Conservation (phyloP, 1,140 invertebrate genomes). For the Neelides sp. region DNA sequence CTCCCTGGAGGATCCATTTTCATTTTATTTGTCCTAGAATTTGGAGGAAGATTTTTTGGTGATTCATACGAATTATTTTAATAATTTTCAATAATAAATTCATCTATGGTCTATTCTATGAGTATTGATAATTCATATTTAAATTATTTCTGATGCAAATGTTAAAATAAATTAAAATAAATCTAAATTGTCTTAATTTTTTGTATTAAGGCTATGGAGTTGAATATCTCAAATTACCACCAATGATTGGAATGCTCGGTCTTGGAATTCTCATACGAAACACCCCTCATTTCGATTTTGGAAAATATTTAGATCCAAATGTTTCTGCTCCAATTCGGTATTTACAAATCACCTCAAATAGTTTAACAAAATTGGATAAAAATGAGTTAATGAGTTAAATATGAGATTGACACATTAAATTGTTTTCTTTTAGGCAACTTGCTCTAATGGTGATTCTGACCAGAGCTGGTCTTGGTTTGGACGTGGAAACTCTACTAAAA, state of each 20-base stretch:
- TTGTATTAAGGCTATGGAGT: conserved; percentile 11
- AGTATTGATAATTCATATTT: not conserved
- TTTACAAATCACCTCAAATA: too few species aligned
- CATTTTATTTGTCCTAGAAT: conserved; percentile 13
- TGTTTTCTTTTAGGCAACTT: conserved; percentile 54
- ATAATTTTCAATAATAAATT: not conserved
- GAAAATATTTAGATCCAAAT: conserved; percentile 10
- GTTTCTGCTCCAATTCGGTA: conserved; percentile 24
- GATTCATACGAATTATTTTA: not conserved
- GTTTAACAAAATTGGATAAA: too few species aligned
- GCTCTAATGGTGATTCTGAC: conserved; percentile 83
- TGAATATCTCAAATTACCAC: conserved; percentile 14
- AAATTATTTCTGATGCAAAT: not conserved
- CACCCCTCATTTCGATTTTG: conserved; percentile 21
- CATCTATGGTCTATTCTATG: not conserved
- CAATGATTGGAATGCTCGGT: conserved; percentile 24
- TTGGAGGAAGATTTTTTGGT: conserved; percentile 19
- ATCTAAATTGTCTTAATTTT: not conserved
- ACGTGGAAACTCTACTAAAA: conserved; percentile 66
- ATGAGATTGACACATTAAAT: not conserved
- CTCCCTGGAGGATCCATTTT: conserved; percentile 19
- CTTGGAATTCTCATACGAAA: conserved; percentile 22
- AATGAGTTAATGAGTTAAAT: too few species aligned
- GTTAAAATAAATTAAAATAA: not conserved
- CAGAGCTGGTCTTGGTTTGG: conserved; percentile 81